These are phyloP conservation scores for Pyrochroa serraticornis DNA, from an alignment of 2,888 invertebrate genomes.

Conservation along the genomic window DNA sequence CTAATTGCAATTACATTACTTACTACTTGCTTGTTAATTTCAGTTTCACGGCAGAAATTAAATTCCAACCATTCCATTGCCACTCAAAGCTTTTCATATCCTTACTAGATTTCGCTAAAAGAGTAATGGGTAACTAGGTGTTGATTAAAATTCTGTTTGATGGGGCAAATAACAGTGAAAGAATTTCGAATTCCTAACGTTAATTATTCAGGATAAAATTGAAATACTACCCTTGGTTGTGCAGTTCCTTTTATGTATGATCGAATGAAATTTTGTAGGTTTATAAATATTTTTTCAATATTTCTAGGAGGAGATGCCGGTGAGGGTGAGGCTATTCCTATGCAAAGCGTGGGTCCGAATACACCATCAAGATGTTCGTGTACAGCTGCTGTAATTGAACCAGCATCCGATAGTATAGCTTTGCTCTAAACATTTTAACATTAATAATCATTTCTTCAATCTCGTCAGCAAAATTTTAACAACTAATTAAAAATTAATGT, in stretches of 20 bases:
- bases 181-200: background rate
- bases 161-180: too few relatives aligned
- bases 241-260: too few relatives aligned
- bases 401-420: constrained; percentile 42
- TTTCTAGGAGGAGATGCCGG: constrained; percentile 34
- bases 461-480: background rate
- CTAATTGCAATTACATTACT: too few relatives aligned
- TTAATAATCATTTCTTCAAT: background rate
- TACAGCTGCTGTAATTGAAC: constrained; percentile 44
- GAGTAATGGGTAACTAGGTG: too few relatives aligned
- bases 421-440: constrained; percentile 40
- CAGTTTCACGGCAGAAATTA: too few relatives aligned
- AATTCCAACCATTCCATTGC: too few relatives aligned
- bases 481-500: background rate
- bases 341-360: constrained; percentile 47
- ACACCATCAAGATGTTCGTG: constrained; percentile 49
- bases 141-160: too few relatives aligned
- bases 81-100: too few relatives aligned
- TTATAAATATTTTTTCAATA: constrained; percentile 20
- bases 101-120: too few relatives aligned
- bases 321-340: constrained; percentile 46
- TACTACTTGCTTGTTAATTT: too few relatives aligned
- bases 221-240: background rate
- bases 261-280: background rate
- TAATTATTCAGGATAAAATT: constrained; percentile 10